Evolutionary conservation across 2,113 vertebrate genomes (phyloP).

Genomic region (Rostratula benghalensis): DNA sequence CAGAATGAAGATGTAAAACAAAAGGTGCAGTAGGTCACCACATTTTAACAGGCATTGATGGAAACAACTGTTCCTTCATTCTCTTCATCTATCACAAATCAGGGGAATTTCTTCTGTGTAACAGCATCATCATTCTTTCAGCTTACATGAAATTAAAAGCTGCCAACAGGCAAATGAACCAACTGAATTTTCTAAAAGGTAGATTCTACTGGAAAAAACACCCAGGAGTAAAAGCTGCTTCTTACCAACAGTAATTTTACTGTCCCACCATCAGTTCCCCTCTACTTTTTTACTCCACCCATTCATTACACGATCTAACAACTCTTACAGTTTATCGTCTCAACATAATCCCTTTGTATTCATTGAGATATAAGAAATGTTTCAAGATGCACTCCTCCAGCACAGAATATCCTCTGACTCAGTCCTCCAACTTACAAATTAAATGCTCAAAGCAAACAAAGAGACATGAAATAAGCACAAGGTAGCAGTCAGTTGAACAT

Average conservation of each 20-base stretch:
- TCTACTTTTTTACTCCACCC: neutral
- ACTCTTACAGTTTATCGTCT: neutral
- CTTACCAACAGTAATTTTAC: neutral
- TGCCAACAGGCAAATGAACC: neutral
- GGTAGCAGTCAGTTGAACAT: neutral
- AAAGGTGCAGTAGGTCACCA: neutral
- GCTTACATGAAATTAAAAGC: neutral
- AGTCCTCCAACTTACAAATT: neutral
- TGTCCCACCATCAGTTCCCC: neutral
- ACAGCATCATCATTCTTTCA: neutral
- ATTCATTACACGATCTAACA: neutral
- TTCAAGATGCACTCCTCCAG: neutral
- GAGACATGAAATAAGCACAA: neutral
- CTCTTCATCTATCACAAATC: neutral
- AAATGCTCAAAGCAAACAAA: neutral
- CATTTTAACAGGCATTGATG: neutral
- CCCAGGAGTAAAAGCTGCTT: neutral
- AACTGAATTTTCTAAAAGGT: neutral
- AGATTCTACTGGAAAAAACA: neutral
- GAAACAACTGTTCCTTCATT: neutral
- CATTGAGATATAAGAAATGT: neutral
- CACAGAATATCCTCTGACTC: neutral
- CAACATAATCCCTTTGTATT: neutral
- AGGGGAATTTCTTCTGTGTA: neutral
- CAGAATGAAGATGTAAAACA: neutral